Evolutionary conservation across 23 tunicate genomes (phyloP), one percentile per base, ranked within the genome.

Genomic region (Botrylloides violaceus): DNA sequence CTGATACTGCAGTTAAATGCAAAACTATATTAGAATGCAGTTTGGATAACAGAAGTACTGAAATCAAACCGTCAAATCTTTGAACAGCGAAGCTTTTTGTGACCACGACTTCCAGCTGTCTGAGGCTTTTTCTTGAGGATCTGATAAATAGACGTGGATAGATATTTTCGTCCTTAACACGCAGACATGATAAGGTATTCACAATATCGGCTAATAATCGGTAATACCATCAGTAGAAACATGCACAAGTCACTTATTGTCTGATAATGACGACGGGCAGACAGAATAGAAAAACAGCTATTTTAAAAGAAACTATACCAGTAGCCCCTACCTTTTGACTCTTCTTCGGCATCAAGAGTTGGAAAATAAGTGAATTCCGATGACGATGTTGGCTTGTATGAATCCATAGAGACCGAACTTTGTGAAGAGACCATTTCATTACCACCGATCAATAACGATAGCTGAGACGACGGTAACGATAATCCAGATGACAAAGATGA

Each of bases 1-100:
- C 27, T 80, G 95, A 34, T 76, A 64, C 82, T 83, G 80, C 25
- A 48, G 61, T 29, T 6, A 59, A 59, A 47, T 18, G 18, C 18
- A 47, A 47, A 47, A 47, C 12, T 47, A 47, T 47, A 47, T 47
- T 12, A 59, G 27, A 59, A 26, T 59, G 64, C 6, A 21, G 30
- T 7, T 59, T 59, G 26, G 12, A 59, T n/a, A 59, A 21, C 9
- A 9, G 53, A 43, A 43, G 53, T 43, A 43, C 53, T 15, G 53
- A 9, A n/a, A 18, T 6, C 23, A 31, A 19, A 68, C 58, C 29
- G 36, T 68, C 58, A 68, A 43, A 37, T 68, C 74, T 25, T 68
- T 68, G 30, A 68, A 68, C 26, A 68, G 59, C 18, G 58, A 68
- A 28, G 59, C 37, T 26, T 68, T 43, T 19, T 55, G 74, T 1